Evolutionary conservation across 2,113 vertebrate genomes (phyloP), one percentile per base, ranked within the genome.

Genomic region (Stercorarius parasiticus): DNA sequence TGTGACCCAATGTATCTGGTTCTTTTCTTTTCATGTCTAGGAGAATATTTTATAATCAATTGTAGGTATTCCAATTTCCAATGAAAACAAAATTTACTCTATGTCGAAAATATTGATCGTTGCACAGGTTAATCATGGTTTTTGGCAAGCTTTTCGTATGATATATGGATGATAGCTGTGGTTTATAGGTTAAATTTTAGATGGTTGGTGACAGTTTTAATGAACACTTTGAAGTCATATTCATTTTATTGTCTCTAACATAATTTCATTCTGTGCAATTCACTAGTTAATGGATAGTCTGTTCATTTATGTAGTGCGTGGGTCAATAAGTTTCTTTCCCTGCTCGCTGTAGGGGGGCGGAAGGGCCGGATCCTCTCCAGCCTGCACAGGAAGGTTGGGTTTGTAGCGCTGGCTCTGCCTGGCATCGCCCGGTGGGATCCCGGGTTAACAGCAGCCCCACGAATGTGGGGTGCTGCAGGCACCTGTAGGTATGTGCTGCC

Each of bases 351-450:
- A 22, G 66, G 71, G 66, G 40, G 58, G 78, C 85, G 66, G 72
- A 18, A 84, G 56, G 70, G n/a, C 42, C 56, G 20, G 78, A 23
- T 71, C 74, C 74, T 73, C 55, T 42, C 29, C 8, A 3, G 42
- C 64, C 66, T 15, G 29, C 40, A n/a, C 2, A 22, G 42, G 29
- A 72, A 30, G 74, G 74, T 32, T 6, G 32, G 47, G 13, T 91
- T 77, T 67, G 1, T 18, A 11, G 66, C 67, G 8, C 5, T n/a
- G 10, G 26, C 53, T 58, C 15, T 34, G 66, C 61, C 50, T 25
- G 62, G 38, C n/a, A 1, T 2, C 16, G 1, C 4, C 0, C 2
- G 2, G n/a, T 38, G 56, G 73, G 64, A 22, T 69, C 83, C 5
- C 40, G 13, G n/a, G 13, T 3, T 9, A 38, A 4, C 49, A 38